Evolutionary conservation across 2,113 vertebrate genomes (phyloP).

Genomic region (Xenopus laevis): DNA sequence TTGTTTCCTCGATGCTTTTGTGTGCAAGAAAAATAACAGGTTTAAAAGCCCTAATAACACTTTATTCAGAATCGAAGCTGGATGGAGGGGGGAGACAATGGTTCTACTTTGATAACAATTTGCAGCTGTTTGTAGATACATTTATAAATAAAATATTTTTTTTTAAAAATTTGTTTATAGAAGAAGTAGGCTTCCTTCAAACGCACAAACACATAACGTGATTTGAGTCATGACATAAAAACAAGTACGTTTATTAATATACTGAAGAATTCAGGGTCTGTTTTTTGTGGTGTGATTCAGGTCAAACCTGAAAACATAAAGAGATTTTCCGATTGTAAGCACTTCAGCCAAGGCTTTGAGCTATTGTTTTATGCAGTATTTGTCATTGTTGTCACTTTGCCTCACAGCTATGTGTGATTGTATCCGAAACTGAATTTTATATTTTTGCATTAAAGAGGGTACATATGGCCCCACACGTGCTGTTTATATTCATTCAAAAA

Average conservation of each 20-base stretch:
- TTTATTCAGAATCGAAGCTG: constrained; percentile 28
- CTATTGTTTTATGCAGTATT: background rate
- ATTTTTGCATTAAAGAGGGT: too few species aligned
- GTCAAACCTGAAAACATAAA: too few species aligned
- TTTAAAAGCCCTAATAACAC: constrained; percentile 30
- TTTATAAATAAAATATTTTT: constrained; percentile 32
- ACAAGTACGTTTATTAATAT: too few species aligned
- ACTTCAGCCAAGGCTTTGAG: too few species aligned
- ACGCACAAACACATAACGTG: background rate
- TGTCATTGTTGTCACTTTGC: background rate
- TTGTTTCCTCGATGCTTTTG: constrained; percentile 31
- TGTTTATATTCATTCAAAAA: too few species aligned
- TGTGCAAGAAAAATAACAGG: constrained; percentile 35
- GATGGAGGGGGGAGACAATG: background rate
- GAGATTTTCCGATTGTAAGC: too few species aligned
- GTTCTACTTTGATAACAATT: constrained; percentile 24
- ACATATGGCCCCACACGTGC: too few species aligned
- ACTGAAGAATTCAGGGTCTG: too few species aligned
- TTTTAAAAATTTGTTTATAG: constrained; percentile 15
- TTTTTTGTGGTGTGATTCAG: too few species aligned
- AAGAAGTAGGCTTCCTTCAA: background rate
- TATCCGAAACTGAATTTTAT: too few species aligned
- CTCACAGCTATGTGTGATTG: too few species aligned
- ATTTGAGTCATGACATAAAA: too few species aligned
- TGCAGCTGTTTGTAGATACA: constrained; percentile 18